These are phyloP conservation scores for Budorcas taxicolor DNA, from an alignment of 2,113 vertebrate genomes.

Conservation along the genomic window DNA sequence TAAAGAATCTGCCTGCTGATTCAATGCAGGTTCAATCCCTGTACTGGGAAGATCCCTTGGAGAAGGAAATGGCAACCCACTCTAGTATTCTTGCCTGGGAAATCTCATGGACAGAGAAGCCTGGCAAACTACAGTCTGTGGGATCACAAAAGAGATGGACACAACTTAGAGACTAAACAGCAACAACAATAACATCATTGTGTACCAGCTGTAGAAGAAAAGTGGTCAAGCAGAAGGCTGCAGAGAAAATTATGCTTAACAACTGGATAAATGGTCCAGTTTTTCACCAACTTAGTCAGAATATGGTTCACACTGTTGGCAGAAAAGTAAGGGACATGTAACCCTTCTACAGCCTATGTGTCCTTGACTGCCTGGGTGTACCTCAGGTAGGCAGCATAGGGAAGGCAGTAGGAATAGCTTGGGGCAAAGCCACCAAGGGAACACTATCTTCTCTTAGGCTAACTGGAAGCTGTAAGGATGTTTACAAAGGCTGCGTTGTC, in stretches of 20 bases:
- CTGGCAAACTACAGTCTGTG: neutral
- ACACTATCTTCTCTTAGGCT: neutral
- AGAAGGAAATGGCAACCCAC: neutral
- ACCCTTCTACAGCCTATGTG: neutral
- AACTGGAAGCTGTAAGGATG: neutral
- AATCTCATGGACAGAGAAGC: neutral
- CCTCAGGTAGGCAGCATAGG: neutral
- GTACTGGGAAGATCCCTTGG: neutral
- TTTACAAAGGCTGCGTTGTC: neutral
- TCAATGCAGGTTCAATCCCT: neutral
- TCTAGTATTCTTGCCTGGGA: neutral
- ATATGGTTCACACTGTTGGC: neutral
- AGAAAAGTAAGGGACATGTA: neutral
- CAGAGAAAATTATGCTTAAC: neutral
- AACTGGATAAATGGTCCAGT: neutral
- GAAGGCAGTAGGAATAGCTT: no score
- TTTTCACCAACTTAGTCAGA: neutral
- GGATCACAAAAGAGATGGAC: neutral
- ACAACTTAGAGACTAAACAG: neutral
- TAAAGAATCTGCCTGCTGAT: neutral
- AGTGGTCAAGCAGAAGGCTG: fast-evolving
- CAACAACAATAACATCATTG: neutral
- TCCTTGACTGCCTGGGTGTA: neutral
- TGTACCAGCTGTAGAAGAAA: neutral
- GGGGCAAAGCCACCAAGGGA: no score